phyloP scores from a whole-genome alignment of 2,113 vertebrate species.

The Lanius ludovicianus region DNA sequence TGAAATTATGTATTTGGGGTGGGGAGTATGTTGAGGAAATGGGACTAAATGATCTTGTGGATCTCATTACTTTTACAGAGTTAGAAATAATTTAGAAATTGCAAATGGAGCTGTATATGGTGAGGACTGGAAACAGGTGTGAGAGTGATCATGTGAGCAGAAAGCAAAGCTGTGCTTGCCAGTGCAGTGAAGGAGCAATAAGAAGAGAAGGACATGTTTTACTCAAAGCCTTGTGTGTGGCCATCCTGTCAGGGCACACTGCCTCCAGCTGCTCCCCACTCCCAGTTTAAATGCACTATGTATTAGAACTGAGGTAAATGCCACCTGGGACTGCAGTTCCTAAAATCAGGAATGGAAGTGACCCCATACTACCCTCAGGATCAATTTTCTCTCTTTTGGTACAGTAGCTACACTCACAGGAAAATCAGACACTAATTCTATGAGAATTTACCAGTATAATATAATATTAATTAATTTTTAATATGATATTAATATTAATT shows the following conservation, averaged over 20 bases:
- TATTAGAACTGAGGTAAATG: neutral
- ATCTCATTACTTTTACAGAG: neutral
- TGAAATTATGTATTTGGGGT: neutral
- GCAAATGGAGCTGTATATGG: neutral
- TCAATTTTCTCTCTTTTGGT: neutral
- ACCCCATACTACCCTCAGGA: neutral
- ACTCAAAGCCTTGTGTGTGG: neutral
- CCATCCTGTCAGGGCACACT: neutral
- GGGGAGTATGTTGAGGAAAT: neutral
- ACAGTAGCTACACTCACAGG: neutral
- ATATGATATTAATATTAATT: no score
- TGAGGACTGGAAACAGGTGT: rapidly evolving
- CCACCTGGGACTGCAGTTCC: neutral
- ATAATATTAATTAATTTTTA: neutral
- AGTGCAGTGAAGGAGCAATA: neutral
- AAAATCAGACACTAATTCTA: neutral
- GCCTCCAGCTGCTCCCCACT: rapidly evolving
- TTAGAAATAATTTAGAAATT: neutral
- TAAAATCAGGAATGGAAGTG: neutral
- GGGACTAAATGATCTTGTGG: neutral
- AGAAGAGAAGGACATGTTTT: neutral
- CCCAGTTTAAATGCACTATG: neutral
- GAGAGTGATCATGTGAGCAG: neutral
- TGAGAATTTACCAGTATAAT: neutral
- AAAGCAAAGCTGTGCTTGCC: neutral